Evolutionary conservation across 2,113 vertebrate species (phyloP).

Genomic region (Nibea coibor): DNA sequence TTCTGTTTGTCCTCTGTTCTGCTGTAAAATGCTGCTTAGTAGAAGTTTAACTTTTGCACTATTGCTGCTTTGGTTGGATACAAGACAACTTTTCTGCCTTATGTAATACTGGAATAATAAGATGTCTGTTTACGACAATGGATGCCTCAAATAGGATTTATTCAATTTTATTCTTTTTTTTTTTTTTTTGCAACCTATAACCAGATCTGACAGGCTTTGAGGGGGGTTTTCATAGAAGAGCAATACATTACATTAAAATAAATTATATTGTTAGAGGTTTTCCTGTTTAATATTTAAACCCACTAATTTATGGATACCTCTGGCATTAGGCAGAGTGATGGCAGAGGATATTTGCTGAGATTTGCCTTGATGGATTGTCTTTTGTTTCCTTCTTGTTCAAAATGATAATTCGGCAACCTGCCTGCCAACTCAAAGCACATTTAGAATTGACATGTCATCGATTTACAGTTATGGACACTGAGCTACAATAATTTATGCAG

Average conservation of each 20-base stretch:
- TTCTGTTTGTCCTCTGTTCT: too few relatives aligned
- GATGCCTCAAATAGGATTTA: neutral
- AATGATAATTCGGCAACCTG: neutral
- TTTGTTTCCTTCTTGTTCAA: neutral
- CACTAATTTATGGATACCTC: neutral
- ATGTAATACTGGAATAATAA: neutral
- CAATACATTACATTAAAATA: neutral
- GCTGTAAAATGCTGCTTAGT: too few relatives aligned
- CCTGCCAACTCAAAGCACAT: conserved; percentile 4
- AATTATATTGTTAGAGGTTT: neutral
- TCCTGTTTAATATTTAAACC: neutral
- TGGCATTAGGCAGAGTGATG: neutral
- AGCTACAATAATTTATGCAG: neutral
- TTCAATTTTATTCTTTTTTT: neutral
- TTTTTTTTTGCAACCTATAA: neutral
- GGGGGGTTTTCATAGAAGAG: neutral
- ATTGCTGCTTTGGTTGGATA: neutral
- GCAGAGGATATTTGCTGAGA: neutral
- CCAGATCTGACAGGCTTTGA: neutral
- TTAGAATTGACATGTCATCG: neutral
- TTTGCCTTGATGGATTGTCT: neutral
- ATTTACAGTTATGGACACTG: neutral
- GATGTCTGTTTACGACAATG: neutral
- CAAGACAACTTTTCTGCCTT: neutral
- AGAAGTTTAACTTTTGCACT: neutral